Evolutionary conservation across 2,797 vertebrate genomes (phyloP).

Genomic region (Sternarchorhynchus goeldii): DNA sequence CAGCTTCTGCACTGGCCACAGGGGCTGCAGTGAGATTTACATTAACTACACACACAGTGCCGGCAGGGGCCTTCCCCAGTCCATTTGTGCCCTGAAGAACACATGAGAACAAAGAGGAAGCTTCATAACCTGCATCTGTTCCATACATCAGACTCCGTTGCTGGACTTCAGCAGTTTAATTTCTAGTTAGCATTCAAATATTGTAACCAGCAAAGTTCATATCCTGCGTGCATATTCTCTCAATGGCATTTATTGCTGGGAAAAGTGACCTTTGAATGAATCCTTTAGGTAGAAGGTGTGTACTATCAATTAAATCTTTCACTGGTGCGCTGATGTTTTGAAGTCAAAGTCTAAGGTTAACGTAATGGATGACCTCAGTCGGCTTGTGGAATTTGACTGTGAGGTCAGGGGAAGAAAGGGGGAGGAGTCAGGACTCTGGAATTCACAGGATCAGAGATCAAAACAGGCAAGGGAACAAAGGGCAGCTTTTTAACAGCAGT

Average conservation of each 20-base stretch:
- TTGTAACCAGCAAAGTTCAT: not conserved
- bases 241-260: not conserved
- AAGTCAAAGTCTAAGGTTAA: not conserved
- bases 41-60: slow-evolving; percentile 31
- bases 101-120: not conserved
- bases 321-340: not conserved
- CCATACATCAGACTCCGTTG: not conserved
- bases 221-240: not conserved
- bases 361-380: not conserved
- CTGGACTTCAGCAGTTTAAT: not conserved
- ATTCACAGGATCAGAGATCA: slow-evolving; percentile 1
- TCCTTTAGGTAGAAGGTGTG: not conserved
- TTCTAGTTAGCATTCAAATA: not conserved
- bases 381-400: not conserved
- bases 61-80: not conserved
- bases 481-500: not conserved
- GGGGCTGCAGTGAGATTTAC: slow-evolving; percentile 27
- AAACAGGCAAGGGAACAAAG: not conserved
- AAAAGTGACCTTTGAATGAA: slow-evolving; percentile 4
- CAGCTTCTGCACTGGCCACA: not conserved
- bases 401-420: not conserved
- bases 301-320: slow-evolving; percentile 3
- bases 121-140: not conserved
- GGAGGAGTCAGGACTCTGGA: not conserved
- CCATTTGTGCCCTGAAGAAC: not conserved